A percentile compares a stretch with the other conserved stretches of the same genome.
phyloP scores from a whole-genome alignment of 2,797 vertebrate genomes.

The Octomys mimax region DNA sequence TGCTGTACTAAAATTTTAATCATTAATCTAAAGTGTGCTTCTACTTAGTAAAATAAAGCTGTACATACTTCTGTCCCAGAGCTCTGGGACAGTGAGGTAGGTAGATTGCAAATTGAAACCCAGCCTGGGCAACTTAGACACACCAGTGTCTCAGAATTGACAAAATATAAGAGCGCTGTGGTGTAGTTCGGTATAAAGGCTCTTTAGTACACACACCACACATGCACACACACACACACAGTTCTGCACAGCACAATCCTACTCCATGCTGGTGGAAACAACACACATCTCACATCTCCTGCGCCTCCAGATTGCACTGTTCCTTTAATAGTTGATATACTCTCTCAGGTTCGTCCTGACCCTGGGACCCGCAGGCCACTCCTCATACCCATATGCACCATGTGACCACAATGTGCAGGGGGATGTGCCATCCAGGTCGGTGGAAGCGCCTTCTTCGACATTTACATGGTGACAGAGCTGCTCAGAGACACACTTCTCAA shows the following conservation, averaged over 20 bases:
- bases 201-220: not conserved
- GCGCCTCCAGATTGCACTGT: not conserved
- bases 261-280: not conserved
- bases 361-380: not conserved
- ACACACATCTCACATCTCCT: not conserved
- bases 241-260: not conserved
- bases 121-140: not conserved
- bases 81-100: not conserved
- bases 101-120: not conserved
- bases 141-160: not conserved
- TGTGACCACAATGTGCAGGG: not conserved
- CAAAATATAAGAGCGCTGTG: not conserved
- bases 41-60: not conserved
- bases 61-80: not conserved
- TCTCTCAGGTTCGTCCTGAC: not conserved
- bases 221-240: not conserved
- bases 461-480: not conserved
- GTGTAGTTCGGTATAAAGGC: not conserved
- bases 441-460: not conserved
- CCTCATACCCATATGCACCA: not conserved
- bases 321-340: not conserved
- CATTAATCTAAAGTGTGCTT: not conserved
- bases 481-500: not conserved
- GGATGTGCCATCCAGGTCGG: not conserved
- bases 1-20: not conserved